Base-by-base conservation (phyloP, 2,113 vertebrate genomes). In the Cryptomyrus ogoouensis region DNA sequence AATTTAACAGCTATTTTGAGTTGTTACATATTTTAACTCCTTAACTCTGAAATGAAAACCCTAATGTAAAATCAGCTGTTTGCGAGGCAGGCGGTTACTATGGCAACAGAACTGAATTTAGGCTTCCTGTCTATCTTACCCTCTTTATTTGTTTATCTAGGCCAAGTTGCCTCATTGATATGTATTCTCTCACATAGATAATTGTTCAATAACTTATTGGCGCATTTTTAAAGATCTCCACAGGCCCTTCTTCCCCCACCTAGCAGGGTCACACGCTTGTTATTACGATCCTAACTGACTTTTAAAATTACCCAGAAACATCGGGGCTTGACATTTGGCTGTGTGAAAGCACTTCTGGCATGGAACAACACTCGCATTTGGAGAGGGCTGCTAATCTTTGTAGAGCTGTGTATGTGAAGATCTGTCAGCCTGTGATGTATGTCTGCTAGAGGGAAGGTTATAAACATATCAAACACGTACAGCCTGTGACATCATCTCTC, bases 1-100 rank as follows among this genome's bases (percentile, higher is more conserved):
- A 46, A 83, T 15, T 21, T 21, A 5, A 12, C 74, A 44, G 42
- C n/a, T 13, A 44, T 47, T 83, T 83, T 19, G 8, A 46, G 7
- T 47, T 44, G 15, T 12, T 46, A n/a, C 46, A 47, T 24, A 44
- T 84, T 44, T 84, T 8, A 19, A 49, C 10, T 47, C 17, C 47
- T 84, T 47, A 35, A 35, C 31, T 35, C 31, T 53, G 53, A 52
- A 58, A 88, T 58, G 9, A 42, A 46, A 42, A 24, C 10, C 31
- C 2, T 66, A 66, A 88, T 8, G 62, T 46, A 24, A 88, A 70
- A 88, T 47, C 88, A 66, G 21, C 42, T 88, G 88, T 66, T 88
- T 88, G 12, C 13, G 66, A 42, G 42, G 53, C 58, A 70, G 56
- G 44, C 39, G 27, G 88, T 88, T 88, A 70, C 88, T 88, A 88